These are phyloP conservation scores for Aphelenchoides besseyi DNA, from an alignment of 1,140 invertebrate genomes.

Conservation along the genomic window DNA sequence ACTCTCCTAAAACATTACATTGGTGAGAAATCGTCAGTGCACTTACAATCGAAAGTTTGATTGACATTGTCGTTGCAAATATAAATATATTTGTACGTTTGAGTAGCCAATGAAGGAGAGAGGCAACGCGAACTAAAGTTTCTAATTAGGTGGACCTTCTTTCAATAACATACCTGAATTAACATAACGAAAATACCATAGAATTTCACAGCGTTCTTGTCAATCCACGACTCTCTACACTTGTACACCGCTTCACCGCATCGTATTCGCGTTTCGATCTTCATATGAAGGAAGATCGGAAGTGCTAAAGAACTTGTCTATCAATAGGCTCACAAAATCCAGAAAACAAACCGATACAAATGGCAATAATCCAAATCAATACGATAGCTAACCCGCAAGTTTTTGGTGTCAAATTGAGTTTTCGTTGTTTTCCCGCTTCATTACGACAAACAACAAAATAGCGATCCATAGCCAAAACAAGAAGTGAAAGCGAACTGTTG, in stretches of 20 bases:
- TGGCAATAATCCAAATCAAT: constrained; percentile 7
- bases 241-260: not conserved
- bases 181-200: constrained; percentile 7
- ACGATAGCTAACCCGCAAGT: not conserved
- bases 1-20: no score
- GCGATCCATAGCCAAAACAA: constrained; percentile 12
- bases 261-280: not conserved
- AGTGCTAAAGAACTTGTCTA: no score
- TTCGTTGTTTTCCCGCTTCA: not conserved
- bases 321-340: no score
- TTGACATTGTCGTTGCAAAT: constrained; percentile 14
- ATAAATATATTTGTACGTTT: constrained; percentile 15
- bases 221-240: not conserved
- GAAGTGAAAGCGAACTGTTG: not conserved
- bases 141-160: not conserved
- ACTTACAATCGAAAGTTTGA: constrained; percentile 4
- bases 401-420: constrained; percentile 11
- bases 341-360: no score
- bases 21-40: no score
- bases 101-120: constrained; percentile 12
- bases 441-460: constrained; percentile 8
- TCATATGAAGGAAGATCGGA: constrained; percentile 7
- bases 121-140: constrained; percentile 16
- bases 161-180: constrained; percentile 11
- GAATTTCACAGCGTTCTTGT: not conserved